Evolutionary conservation across 1,140 invertebrate genomes (phyloP), one percentile per base, ranked within the genome.

Genomic region (Bombus pascuorum): DNA sequence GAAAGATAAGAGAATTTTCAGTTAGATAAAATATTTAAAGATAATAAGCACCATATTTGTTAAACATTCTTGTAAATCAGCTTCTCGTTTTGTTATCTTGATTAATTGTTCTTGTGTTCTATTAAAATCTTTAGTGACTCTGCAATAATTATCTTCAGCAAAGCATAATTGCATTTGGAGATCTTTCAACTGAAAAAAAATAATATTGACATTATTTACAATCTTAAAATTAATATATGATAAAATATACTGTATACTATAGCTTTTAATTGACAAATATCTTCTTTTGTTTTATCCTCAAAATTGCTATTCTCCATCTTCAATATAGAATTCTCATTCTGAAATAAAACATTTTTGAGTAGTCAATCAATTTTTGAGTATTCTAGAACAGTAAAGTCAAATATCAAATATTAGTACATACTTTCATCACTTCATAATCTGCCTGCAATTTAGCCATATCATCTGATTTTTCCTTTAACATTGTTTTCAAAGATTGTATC

Each of bases 321-420:
- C 34, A 94, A 86, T 85, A 93, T 93, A 28, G 80, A 84, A 88
- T 94, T 92, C n/a, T 93, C 88, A 77, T 94, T 94, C 93, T 94
- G 71, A 28, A 92, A 91, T 71, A 59, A 81, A 8, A 53, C 34
- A 32, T 66, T n/a, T 85, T 66, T 66, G 39, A 32, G 13, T 44
- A 44, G 44, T 44, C 44, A 44, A 44, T 44, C 44, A 44, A 15
- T 15, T 44, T 44, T 44, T 44, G 13, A 47, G 44, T 71, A 39
- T 34, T 10, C 13, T 22, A 22, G 1, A 39, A 8, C 22, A 53
- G 32, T 10, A 75, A 59, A 18, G 22, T 68, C 18, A 66, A 66
- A 66, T 8, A 3, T 34, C 28, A 39, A 28, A 85, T 59, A 47
- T 79, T 65, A 44, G 42, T 68, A 74, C 22, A 28, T 90, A 94